A percentile compares a stretch with the other conserved stretches of the same genome.
Conservation (phyloP, 1,140 invertebrate genomes). For the Heliconius hewitsoni region DNA sequence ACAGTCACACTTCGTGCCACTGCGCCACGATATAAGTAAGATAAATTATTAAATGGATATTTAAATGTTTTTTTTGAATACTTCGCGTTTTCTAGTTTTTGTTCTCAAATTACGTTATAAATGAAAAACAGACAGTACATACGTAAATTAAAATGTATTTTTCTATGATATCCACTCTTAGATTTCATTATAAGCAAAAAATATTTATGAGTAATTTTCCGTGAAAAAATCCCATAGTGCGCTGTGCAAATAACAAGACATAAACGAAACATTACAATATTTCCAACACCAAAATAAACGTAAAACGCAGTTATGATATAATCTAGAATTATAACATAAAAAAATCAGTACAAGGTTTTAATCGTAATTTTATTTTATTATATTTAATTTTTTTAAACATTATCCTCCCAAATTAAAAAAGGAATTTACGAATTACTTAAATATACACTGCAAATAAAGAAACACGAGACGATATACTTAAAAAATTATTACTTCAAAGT, state of each 20-base stretch:
- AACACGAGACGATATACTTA: not conserved
- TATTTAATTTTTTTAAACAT: slow-evolving; percentile 9
- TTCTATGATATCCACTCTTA: too few species aligned
- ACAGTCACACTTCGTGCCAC: too few species aligned
- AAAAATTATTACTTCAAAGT: not conserved
- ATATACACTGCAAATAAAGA: not conserved
- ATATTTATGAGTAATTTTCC: too few species aligned
- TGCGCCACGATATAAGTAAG: too few species aligned
- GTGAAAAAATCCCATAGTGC: too few species aligned
- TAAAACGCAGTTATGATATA: slow-evolving; percentile 3
- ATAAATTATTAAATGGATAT: too few species aligned
- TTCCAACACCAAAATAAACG: not conserved
- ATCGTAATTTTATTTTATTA: not conserved
- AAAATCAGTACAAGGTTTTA: not conserved
- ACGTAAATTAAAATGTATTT: too few species aligned
- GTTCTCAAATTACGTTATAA: too few species aligned
- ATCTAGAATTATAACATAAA: not conserved
- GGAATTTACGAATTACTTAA: not conserved
- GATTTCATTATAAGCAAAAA: too few species aligned
- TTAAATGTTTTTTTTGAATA: too few species aligned
- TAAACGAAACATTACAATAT: not conserved
- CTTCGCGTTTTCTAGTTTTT: too few species aligned
- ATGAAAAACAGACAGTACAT: too few species aligned
- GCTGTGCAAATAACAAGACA: not conserved
- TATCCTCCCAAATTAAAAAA: not conserved